Base-by-base conservation (phyloP, 2,113 vertebrate genomes). In the Mugil cephalus region DNA sequence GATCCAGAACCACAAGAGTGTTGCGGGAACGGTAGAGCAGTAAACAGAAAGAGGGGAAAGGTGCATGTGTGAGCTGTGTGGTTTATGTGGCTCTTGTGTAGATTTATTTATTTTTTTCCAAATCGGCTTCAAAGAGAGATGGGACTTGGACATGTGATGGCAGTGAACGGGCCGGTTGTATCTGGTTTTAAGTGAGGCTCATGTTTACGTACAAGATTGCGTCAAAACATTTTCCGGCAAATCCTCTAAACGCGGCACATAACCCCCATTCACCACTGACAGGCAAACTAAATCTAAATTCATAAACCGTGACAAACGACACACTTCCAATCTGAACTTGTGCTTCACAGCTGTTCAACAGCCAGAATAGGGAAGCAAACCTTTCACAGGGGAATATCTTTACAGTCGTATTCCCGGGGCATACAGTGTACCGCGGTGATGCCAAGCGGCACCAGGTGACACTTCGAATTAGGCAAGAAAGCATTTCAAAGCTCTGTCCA, bases 1-100 rank as follows among this genome's bases (percentile, higher is more conserved):
- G 78, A 85, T 66, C 77, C 47, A 67, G 65, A 88, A 66, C 52
- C 61, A 87, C 62, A 64, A 39, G 64, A 73, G 50, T 56, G 12
- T 9, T 52, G 62, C 79, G 65, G 3, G 35, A 71, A 69, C 45
- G 50, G 77, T 54, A 30, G 66, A 62, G 43, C 21, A 73, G 65
- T 43, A 65, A 64, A 53, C 39, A 60, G 47, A 77, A 21, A 72
- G 36, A 61, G 51, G 36, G 51, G 36, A 39, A 42, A 59, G 18
- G 55, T 67, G 60, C 61, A n/a, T n/a, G 17, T 38, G 59, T 46
- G 18, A 24, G 60, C 10, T 60, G 59, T 47, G 59, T 71, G 73
- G 47, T 51, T 74, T 6, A 18, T 58, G 51, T 69, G 47, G 17
- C 24, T 76, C 35, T 39, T 40, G 19, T 66, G 69, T 63, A 30